Base-by-base conservation (phyloP, 2,113 vertebrate genomes). In the Trichomycterus rosablanca region DNA sequence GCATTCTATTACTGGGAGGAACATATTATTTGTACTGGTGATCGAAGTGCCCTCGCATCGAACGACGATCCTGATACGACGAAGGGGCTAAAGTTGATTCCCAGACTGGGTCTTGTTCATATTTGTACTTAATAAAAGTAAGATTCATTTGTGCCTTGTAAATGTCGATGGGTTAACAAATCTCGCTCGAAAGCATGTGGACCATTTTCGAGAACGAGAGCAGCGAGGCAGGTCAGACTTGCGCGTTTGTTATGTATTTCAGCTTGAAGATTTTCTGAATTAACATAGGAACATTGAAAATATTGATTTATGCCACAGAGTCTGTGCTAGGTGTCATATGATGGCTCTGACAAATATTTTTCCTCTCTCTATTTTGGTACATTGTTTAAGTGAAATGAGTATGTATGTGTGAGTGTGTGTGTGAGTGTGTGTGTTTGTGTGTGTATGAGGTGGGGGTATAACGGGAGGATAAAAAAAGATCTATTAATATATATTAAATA, bases 251-350 rank as follows among this genome's bases (percentile, higher is more conserved):
- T 72, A 84, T 87, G 89, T 92, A 84, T 90, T 92, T 93, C 86
- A 90, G 91, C 91, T 87, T 88, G 92, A 90, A 92, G 79, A 81
- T 85, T 81, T 83, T 91, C 85, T 93, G 93, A 95, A 97, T 97
- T 93, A 96, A 97, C 84, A 93, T 97, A 93, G 87, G 88, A 92
- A 90, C 89, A 89, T 87, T 90, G 90, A 90, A 89, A 92, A 90
- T 97, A 91, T 93, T 89, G 91, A 96, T 90, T 88, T 85, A 95
- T 97, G 94, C 95, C 94, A 97, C 95, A 98, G 95, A 98, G 96
- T 97, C 94, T 95, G 88, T 97, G 90, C 88, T 90, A 91, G 91
- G 92, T 97, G 93, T 89, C 89, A 94, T 92, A 87, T 87, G 93
- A 95, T 93, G 92, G 93, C 90, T 97, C 91, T 95, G 92, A 90